Percentiles rank a stretch among this genome's conserved stretches.
These are phyloP conservation scores for Galbula dea DNA, from an alignment of 2,113 vertebrate species.

Conservation along the genomic window DNA sequence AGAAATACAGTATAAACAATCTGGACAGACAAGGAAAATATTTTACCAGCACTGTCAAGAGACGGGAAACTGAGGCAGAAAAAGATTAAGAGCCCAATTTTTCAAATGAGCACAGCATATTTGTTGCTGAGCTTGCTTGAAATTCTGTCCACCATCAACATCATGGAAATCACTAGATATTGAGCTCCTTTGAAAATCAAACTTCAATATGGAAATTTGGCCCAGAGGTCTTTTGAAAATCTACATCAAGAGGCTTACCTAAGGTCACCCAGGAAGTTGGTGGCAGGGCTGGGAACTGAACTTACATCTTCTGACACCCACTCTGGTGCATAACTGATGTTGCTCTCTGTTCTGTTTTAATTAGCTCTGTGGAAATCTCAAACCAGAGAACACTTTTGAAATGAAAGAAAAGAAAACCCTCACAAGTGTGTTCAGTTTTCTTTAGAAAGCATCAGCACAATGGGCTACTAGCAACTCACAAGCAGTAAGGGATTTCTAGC, in stretches of 20 bases:
- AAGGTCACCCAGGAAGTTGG: slow-evolving; percentile 61
- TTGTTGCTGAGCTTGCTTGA: slow-evolving; percentile 36
- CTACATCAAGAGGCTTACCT: slow-evolving; percentile 61
- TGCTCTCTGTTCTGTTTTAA: slow-evolving; percentile 19
- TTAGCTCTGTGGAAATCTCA: slow-evolving; percentile 30
- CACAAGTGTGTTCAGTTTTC: not conserved
- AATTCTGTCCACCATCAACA: slow-evolving; percentile 46
- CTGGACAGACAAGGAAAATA: slow-evolving; percentile 6
- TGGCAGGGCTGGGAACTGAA: slow-evolving; percentile 48
- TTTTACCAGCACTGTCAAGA: not conserved
- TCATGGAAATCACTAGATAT: slow-evolving; percentile 56
- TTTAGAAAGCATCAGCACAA: slow-evolving; percentile 10
- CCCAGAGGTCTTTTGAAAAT: slow-evolving; percentile 59
- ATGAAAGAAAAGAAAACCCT: slow-evolving; percentile 16
- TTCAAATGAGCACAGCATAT: slow-evolving; percentile 40
- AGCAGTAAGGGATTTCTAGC: not conserved
- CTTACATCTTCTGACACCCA: slow-evolving; percentile 48
- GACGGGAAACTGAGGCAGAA: slow-evolving; percentile 54
- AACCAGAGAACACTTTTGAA: slow-evolving; percentile 31
- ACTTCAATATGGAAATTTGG: slow-evolving; percentile 55
- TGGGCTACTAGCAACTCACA: not conserved
- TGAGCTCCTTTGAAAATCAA: slow-evolving; percentile 61
- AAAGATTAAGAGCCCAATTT: slow-evolving; percentile 34
- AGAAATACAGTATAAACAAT: slow-evolving; percentile 7
- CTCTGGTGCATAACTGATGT: slow-evolving; percentile 55